phyloP scores from a whole-genome alignment of 2,797 vertebrate genomes.

The Gymnoscopelus braueri region DNA sequence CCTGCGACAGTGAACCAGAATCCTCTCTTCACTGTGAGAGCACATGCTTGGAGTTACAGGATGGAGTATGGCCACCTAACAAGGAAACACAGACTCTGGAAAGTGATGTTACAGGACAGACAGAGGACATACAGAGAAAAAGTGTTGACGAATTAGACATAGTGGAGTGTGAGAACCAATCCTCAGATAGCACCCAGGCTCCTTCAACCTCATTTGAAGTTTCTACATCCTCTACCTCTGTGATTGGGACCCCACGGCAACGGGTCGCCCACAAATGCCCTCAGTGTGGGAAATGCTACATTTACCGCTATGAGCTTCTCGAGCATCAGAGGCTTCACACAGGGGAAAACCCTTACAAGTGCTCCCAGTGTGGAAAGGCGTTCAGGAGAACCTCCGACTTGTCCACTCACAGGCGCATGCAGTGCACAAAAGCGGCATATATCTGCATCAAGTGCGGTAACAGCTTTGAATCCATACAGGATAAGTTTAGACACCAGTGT shows the following conservation, averaged over 20 bases:
- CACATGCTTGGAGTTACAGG: background rate
- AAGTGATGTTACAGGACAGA: background rate
- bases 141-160: background rate
- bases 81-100: background rate
- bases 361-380: constrained; percentile 65
- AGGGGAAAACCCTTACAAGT: constrained; percentile 66
- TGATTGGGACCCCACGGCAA: background rate
- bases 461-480: constrained; percentile 50
- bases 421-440: constrained; percentile 60
- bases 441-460: constrained; percentile 64
- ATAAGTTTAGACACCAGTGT: constrained; percentile 56
- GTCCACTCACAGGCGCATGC: constrained; percentile 58
- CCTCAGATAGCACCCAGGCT: background rate
- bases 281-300: constrained; percentile 61
- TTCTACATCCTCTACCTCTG: constrained; percentile 2
- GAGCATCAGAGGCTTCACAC: constrained; percentile 67
- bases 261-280: constrained; percentile 63
- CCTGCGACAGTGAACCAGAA: background rate
- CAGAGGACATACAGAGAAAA: background rate
- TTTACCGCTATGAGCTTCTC: constrained; percentile 60
- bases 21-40: background rate
- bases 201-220: constrained; percentile 30
- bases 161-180: background rate
- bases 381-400: constrained; percentile 61
- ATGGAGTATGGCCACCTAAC: constrained; percentile 6